These are phyloP conservation scores for Leptatherina wallacei DNA, from an alignment of 2,797 vertebrate genomes.

Conservation along the genomic window DNA sequence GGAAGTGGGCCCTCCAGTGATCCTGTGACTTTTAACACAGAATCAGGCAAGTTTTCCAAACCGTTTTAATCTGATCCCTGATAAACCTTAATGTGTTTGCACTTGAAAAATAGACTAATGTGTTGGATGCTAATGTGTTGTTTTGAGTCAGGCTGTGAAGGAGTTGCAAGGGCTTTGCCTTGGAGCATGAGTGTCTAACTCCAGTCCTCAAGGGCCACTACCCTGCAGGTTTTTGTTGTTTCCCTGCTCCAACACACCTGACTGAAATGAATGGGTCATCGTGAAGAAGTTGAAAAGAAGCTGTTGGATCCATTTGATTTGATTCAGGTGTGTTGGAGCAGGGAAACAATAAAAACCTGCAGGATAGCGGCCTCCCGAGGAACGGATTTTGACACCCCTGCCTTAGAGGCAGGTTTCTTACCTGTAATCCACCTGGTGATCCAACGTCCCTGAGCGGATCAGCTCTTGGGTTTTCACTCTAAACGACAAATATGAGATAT, in stretches of 20 bases:
- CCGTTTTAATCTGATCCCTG: slow-evolving; percentile 2
- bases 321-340: no score
- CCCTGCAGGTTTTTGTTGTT: no score
- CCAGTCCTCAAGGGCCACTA: no score
- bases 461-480: slow-evolving; percentile 29
- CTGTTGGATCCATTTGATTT: no score
- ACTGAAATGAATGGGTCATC: no score
- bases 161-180: slow-evolving; percentile 9
- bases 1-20: slow-evolving; percentile 91
- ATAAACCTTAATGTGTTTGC: slow-evolving; percentile 15
- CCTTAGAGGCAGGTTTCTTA: slow-evolving; percentile 27
- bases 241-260: no score
- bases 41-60: slow-evolving; percentile 88
- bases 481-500: slow-evolving; percentile 17
- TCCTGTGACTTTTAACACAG: slow-evolving; percentile 91
- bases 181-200: not conserved
- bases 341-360: no score
- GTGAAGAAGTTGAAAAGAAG: no score
- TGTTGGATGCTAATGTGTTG: slow-evolving; percentile 19
- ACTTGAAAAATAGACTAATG: slow-evolving; percentile 20
- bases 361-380: no score
- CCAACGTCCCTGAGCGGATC: not conserved
- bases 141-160: slow-evolving; percentile 12
- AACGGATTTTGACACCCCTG: no score
- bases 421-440: slow-evolving; percentile 24